Conservation (phyloP, 1,140 invertebrate genomes). For the Drosophila tristis region DNA sequence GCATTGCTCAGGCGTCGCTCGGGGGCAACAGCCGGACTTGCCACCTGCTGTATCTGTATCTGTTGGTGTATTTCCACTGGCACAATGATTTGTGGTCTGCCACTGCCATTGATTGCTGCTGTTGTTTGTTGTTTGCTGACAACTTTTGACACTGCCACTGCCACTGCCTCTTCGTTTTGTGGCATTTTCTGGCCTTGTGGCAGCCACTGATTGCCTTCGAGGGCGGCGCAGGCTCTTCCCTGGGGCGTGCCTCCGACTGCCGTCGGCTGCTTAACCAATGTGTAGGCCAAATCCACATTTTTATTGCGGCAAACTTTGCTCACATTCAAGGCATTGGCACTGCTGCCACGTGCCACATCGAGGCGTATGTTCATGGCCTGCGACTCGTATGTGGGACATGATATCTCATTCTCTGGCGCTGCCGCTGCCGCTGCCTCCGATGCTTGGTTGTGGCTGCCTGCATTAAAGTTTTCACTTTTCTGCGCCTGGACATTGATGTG, state of each 20-base stretch:
- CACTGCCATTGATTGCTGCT: constrained; percentile 33
- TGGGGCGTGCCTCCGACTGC: constrained; percentile 20
- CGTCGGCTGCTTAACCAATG: constrained; percentile 64
- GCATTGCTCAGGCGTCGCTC: constrained; percentile 66
- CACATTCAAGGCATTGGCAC: constrained; percentile 43
- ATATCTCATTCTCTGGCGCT: constrained; percentile 15
- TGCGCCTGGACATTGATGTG: constrained; percentile 74
- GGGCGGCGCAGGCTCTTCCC: constrained; percentile 4
- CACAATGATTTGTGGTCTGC: constrained; percentile 68
- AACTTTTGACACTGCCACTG: constrained; percentile 36
- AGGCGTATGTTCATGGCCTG: constrained; percentile 76
- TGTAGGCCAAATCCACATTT: constrained; percentile 84
- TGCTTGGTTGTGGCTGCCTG: constrained; percentile 3
- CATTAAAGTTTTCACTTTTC: constrained; percentile 50
- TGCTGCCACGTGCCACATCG: constrained; percentile 57
- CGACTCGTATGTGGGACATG: constrained; percentile 53
- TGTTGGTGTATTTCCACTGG: constrained; percentile 70
- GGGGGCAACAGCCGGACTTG: constrained; percentile 1
- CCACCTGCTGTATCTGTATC: constrained; percentile 22
- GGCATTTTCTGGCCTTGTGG: neutral
- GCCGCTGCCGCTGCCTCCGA: constrained; percentile 9
- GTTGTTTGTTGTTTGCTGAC: constrained; percentile 19
- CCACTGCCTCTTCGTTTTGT: constrained; percentile 13
- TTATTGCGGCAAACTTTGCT: constrained; percentile 83
- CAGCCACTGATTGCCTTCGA: neutral